phyloP scores from a whole-genome alignment of 2,797 vertebrate species.

The Hydrocynus forskahlii region DNA sequence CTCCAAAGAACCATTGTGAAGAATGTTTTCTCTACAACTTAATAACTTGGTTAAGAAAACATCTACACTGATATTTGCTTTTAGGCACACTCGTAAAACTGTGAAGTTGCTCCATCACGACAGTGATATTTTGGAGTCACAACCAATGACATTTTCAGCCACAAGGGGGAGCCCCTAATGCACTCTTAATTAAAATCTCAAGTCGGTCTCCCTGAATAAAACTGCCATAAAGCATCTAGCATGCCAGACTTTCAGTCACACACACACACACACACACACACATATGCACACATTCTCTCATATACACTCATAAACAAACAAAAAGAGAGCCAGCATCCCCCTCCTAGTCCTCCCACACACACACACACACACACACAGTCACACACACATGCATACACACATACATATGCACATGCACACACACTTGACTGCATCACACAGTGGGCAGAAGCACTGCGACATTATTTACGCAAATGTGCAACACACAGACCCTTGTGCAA shows the following conservation, averaged over 20 bases:
- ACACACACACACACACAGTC: slow-evolving; percentile 50
- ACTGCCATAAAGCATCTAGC: slow-evolving; percentile 48
- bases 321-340: slow-evolving; percentile 50
- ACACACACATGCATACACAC: slow-evolving; percentile 45
- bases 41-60: too few relatives aligned
- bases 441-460: slow-evolving; percentile 29
- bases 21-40: neutral
- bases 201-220: slow-evolving; percentile 42
- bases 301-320: slow-evolving; percentile 32
- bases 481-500: neutral
- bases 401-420: slow-evolving; percentile 11
- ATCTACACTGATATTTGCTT: too few relatives aligned
- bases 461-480: slow-evolving; percentile 27
- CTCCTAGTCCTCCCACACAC: slow-evolving; percentile 45
- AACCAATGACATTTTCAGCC: slow-evolving; percentile 40
- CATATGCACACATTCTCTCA: slow-evolving; percentile 2
- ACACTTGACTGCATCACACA: slow-evolving; percentile 45
- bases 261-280: slow-evolving; percentile 35
- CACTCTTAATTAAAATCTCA: slow-evolving; percentile 51
- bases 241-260: slow-evolving; percentile 54
- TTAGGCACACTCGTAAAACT: neutral
- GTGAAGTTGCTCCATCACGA: neutral
- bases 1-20: neutral
- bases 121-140: neutral
- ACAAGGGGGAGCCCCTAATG: slow-evolving; percentile 60